These are phyloP conservation scores for Charadrius vociferus DNA, from an alignment of 2,113 vertebrate genomes.

Conservation along the genomic window DNA sequence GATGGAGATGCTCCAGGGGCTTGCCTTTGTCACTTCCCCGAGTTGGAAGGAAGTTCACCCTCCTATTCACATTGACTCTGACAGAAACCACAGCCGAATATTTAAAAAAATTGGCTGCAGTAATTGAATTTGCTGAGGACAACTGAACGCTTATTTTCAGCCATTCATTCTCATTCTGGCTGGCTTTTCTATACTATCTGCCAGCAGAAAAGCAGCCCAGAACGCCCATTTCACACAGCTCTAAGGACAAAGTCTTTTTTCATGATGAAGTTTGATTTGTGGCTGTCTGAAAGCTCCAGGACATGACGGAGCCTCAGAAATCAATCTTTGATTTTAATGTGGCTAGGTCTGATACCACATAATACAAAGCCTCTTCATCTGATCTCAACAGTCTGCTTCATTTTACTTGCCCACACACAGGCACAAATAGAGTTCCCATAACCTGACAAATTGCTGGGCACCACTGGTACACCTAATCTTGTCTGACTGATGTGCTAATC, in stretches of 20 bases:
- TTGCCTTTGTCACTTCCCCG: background rate
- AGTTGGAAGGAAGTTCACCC: background rate
- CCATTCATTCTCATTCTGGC: background rate
- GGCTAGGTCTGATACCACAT: background rate
- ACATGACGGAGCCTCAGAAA: background rate
- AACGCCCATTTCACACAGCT: background rate
- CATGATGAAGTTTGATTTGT: background rate
- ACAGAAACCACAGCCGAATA: background rate
- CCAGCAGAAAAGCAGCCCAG: background rate
- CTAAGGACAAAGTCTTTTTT: background rate
- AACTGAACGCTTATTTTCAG: background rate
- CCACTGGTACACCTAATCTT: background rate
- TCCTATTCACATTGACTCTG: background rate
- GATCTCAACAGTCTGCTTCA: background rate
- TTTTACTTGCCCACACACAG: background rate
- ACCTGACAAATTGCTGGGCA: background rate
- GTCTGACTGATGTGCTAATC: background rate
- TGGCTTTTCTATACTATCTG: background rate
- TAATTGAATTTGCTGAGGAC: background rate
- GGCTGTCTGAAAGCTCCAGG: background rate
- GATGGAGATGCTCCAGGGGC: background rate
- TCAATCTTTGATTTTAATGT: background rate
- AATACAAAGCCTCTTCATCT: background rate
- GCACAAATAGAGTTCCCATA: background rate
- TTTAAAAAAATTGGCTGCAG: background rate